Evolutionary conservation across 2,113 vertebrate genomes (phyloP).

Genomic region (Sporophila hypoxantha): DNA sequence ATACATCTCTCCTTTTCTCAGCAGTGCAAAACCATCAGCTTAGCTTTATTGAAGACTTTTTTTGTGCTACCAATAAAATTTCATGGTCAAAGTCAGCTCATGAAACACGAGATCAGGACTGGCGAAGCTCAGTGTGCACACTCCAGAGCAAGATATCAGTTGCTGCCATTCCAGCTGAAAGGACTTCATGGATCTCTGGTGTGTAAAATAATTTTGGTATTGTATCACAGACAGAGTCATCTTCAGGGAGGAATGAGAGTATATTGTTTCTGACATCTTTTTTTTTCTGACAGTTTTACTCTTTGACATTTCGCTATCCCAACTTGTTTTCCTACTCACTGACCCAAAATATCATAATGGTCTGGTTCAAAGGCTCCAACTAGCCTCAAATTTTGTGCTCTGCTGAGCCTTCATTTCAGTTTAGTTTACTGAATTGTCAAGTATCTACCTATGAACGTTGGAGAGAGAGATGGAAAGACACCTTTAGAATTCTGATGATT

Average conservation of each 20-base stretch:
- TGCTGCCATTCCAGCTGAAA: conserved; percentile 6
- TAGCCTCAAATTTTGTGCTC: conserved; percentile 42
- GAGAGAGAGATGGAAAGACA: not conserved
- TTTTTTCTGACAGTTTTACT: conserved; percentile 23
- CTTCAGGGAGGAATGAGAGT: conserved; percentile 34
- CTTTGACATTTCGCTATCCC: conserved; percentile 27
- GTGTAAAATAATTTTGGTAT: conserved; percentile 52
- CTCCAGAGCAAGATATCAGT: not conserved
- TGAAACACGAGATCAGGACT: not conserved
- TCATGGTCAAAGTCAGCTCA: not conserved
- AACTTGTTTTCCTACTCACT: conserved; percentile 46
- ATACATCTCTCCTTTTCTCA: not conserved
- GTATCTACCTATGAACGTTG: not conserved
- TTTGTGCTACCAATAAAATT: not conserved
- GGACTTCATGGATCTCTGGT: conserved; percentile 45
- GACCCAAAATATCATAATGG: conserved; percentile 31
- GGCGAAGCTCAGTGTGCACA: not conserved
- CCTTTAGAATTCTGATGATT: conserved; percentile 5
- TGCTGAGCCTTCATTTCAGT: conserved; percentile 39
- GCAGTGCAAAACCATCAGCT: not conserved
- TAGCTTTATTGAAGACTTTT: not conserved
- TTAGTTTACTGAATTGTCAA: conserved; percentile 31
- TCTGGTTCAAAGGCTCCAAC: conserved; percentile 29
- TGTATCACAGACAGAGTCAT: conserved; percentile 22
- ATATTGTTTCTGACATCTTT: conserved; percentile 39